Evolutionary conservation across 2,888 invertebrate genomes (phyloP), one percentile per base, ranked within the genome.

Genomic region (Cheilosia variabilis): DNA sequence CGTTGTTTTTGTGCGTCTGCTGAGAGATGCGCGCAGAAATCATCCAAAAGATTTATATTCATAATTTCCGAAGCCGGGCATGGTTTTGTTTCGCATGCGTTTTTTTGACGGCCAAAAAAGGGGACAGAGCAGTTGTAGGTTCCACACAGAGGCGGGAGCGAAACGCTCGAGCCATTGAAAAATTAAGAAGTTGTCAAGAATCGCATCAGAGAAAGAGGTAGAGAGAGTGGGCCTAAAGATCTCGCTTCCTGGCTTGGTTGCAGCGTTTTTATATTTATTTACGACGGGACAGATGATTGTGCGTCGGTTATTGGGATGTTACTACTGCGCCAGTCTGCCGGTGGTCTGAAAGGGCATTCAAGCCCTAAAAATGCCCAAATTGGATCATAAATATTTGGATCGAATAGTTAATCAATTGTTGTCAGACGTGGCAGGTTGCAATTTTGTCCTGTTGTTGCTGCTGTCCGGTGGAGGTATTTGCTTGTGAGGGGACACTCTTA

Each of bases 41-140:
- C 86, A 86, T 81, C 72, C 62, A 43, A 68, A 52, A 86, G 86
- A 86, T 81, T 86, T 86, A 86, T 86, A 81, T 86, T 86, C 81
- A 81, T 86, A 81, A 81, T 81, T 86, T 81, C 55, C 58, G 60
- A 66, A 76, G 71, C 60, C 75, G 45, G 82, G 60, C 77, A 45
- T 22, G 52, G 52, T 1, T 24, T 24, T 27, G 27, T 41, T 31
- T 76, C 69, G 50, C 76, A 65, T 81, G 68, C 69, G 81, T 81
- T 75, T 78, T 71, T 58, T 24, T 24, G 52, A 17, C 24, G 17
- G 27, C 24, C 43, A 31, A 63, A 50, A 15, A 66, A 5, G 43
- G 37, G 62, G 15, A 27, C 43, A 45, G 31, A 31, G 57, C 7
- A 71, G 45, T 22, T 4, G 68, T 31, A 57, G 47, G 19, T 9